Evolutionary conservation across 2,113 vertebrate genomes (phyloP), one percentile per base, ranked within the genome.

Genomic region (Centropristis striata): DNA sequence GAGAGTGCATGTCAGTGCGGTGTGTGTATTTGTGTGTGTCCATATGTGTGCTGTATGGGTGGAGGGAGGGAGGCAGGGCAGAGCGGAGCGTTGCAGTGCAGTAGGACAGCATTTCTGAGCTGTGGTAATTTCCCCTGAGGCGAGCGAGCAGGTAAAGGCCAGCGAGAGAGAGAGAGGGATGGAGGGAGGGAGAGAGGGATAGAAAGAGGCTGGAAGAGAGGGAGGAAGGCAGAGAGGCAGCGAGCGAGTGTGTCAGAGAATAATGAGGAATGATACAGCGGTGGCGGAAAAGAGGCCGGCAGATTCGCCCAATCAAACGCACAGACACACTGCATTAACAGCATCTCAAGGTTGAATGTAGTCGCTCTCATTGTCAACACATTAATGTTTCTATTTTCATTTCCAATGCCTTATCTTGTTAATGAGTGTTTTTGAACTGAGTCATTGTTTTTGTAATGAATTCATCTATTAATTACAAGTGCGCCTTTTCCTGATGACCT

Each of bases 101-200:
- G 85, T 69, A 86, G 88, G 87, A 92, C 92, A 88, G 86, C 67
- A 53, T 86, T 87, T 91, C 80, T 86, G 84, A 86, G 81, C 90
- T 85, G 79, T 87, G 89, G 90, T 94, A 92, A 94, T 95, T 95
- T 95, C 93, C 94, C 93, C 77, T 21, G 93, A 92, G 93, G 93
- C 82, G 64, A 85, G 81, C 44, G 42, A 85, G 90, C 92, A 94
- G 92, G 91, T 90, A 92, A 92, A 93, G 90, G 92, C 92, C 91
- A 93, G 84, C 67, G 9, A 88, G 82, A 55, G 60, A 81, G 71
- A 42, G 84, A 80, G 71, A 20, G 42, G 65, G 21, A 27, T 21
- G 23, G 51, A 15, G 47, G 20, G 18, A 20, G 42, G 15, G 4
- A 16, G 42, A 14, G 47, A 72, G 36, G 76, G 42, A 63, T 46